Evolutionary conservation across 2,888 invertebrate species (phyloP).

Genomic region (Drosophila prolongata): DNA sequence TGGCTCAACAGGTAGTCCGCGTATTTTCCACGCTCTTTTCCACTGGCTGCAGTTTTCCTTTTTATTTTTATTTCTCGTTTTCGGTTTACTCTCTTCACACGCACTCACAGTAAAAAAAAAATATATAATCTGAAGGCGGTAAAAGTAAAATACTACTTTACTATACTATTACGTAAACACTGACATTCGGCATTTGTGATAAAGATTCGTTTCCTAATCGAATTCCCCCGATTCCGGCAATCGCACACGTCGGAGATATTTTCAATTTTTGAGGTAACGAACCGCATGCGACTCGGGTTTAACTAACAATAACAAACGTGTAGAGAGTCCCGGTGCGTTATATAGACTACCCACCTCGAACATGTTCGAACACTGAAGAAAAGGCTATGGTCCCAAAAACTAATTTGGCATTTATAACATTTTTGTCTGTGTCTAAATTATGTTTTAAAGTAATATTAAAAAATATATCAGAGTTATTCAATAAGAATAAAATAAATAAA

Average conservation of each 20-base stretch:
- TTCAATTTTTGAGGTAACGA: not conserved
- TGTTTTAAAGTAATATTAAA: too few relatives aligned
- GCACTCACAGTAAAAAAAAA: conserved; percentile 22
- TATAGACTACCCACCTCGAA: not conserved
- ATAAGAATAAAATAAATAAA: too few relatives aligned
- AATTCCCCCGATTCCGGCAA: not conserved
- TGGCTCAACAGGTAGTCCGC: conserved; percentile 25
- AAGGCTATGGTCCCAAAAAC: not conserved
- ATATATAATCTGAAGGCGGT: not conserved
- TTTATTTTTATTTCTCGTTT: not conserved
- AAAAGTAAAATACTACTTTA: not conserved
- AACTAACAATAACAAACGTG: not conserved
- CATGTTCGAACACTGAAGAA: not conserved
- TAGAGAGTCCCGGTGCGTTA: not conserved
- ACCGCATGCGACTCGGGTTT: not conserved
- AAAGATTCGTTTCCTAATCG: conserved; percentile 9
- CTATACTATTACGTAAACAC: conserved; percentile 10
- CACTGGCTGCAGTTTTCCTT: conserved; percentile 2
- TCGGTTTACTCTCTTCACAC: not conserved
- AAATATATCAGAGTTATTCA: too few relatives aligned
- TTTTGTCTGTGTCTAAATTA: too few relatives aligned
- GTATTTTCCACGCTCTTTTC: conserved; percentile 18
- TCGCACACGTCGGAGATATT: not conserved
- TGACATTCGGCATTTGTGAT: not conserved
- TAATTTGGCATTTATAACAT: too few relatives aligned